Base-by-base conservation (phyloP, 2,888 invertebrate species). In the Andrena chrysosceles region DNA sequence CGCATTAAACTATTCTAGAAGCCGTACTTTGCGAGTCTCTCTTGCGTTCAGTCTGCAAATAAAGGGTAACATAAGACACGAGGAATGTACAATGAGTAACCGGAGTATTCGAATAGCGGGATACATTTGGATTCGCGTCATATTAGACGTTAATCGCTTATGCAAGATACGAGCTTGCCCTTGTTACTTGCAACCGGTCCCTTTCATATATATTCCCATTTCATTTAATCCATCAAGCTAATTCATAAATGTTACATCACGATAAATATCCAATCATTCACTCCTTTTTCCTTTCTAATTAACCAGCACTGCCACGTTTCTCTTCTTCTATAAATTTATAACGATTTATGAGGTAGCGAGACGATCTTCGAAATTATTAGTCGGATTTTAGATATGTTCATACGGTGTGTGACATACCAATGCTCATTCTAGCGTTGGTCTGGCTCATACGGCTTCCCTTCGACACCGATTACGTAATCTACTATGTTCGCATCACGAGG, bases 1-100 rank as follows among this genome's bases (percentile, higher is more conserved):
- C 88, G 81, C 81, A 70, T 83, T 74, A 82, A 85, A 85, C 80
- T 70, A 76, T 69, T 77, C 74, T 77, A 63, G 83, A 85, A 83
- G 83, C 84, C 88, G 60, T 85, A 83, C 60, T 70, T 73, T 59
- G 71, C 71, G 29, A 52, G 64, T 8, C 69, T 33, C 73, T 59
- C 56, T 72, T 63, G 69, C 71, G 54, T 67, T 62, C 77, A 7
- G 54, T 71, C 66, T 63, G 81, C 82, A 68, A 80, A 82, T 82
- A 75, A 82, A 71, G 70, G 75, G 70, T 71, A 82, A 82, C 49
- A 26, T 8, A 64, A 80, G 62, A 64, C 67, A 71, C 63, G 42
- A 73, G 54, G 42, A 69, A 69, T 59, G 42, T 42, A 31, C 70
- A 48, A 5, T 29, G 60, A 31, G 59, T 29, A 59, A 69, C 56